phyloP scores from a whole-genome alignment of 1,140 invertebrate genomes.

The Meloidogyne exigua region DNA sequence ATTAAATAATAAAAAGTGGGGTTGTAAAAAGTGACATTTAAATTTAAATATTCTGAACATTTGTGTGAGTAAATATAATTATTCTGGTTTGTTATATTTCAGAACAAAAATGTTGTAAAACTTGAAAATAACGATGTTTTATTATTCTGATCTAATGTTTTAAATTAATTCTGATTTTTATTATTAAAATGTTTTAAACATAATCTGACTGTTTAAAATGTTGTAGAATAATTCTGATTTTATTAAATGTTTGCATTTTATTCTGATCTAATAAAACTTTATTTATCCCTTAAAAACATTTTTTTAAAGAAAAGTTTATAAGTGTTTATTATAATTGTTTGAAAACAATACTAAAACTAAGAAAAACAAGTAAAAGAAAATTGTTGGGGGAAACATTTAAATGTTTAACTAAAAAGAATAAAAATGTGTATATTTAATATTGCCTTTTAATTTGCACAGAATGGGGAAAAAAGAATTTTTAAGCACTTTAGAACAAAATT shows the following conservation, averaged over 20 bases:
- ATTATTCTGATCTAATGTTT: too few relatives aligned
- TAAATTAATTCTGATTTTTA: too few relatives aligned
- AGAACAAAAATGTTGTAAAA: neutral
- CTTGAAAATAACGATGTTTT: too few relatives aligned
- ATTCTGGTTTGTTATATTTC: neutral
- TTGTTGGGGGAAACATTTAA: neutral
- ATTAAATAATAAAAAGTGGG: neutral
- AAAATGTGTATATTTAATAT: constrained; percentile 5
- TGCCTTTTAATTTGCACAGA: neutral
- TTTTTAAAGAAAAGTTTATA: too few relatives aligned
- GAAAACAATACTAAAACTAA: constrained; percentile 5
- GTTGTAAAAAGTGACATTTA: neutral
- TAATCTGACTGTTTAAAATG: too few relatives aligned
- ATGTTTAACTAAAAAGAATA: neutral
- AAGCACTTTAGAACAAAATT: neutral
- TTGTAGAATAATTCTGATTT: too few relatives aligned
- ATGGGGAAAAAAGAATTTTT: neutral
- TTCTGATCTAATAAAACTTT: too few relatives aligned
- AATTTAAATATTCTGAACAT: neutral
- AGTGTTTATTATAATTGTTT: too few relatives aligned
- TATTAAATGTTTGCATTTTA: too few relatives aligned
- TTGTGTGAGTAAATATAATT: neutral
- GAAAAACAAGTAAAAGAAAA: neutral
- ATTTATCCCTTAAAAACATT: too few relatives aligned
- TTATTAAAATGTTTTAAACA: too few relatives aligned